Conservation (phyloP, 2,113 vertebrate genomes). For the Colinus virginianus region DNA sequence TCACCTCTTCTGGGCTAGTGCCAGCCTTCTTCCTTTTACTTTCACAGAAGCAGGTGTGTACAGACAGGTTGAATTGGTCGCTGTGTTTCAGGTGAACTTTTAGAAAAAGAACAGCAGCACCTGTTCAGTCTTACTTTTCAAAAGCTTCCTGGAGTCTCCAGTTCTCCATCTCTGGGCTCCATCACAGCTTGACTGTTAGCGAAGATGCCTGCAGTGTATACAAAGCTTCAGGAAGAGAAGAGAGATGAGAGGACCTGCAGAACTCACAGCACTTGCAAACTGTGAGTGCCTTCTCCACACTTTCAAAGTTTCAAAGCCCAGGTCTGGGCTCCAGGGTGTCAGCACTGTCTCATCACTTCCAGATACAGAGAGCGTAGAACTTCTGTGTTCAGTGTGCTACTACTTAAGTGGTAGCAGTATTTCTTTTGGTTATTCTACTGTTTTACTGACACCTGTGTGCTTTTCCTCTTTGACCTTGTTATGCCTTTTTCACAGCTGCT, state of each 20-base stretch:
- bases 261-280: neutral
- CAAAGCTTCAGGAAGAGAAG: neutral
- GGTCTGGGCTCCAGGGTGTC: neutral
- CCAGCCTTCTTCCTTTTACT: neutral
- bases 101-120: neutral
- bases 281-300: neutral
- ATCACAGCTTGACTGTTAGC: neutral
- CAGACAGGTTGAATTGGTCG: neutral
- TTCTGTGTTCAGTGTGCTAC: neutral
- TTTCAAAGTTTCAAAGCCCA: neutral
- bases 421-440: neutral
- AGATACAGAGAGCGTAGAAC: fast-evolving
- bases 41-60: neutral
- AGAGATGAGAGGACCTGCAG: neutral
- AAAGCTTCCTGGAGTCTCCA: neutral
- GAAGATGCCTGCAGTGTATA: fast-evolving
- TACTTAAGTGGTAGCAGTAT: neutral
- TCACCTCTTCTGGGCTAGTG: neutral
- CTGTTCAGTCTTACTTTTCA: neutral
- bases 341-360: neutral
- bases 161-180: neutral
- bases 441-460: neutral
- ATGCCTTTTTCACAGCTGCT: neutral
- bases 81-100: neutral
- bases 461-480: neutral